Conservation (phyloP, 1,140 invertebrate species). For the Drosophila triauraria region DNA sequence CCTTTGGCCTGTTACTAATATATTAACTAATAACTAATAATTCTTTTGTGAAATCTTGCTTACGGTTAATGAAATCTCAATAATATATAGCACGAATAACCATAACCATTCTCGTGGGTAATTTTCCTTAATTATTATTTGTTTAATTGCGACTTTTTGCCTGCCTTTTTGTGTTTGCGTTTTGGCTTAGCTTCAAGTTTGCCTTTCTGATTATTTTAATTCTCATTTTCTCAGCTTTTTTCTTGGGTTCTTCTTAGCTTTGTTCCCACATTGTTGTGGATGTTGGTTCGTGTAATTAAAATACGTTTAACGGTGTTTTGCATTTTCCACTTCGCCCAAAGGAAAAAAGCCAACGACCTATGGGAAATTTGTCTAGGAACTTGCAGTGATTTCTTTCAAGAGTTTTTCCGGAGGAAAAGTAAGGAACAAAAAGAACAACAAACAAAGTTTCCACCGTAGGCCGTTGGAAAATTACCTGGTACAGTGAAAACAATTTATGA, state of each 20-base stretch:
- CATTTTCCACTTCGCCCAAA: conserved; percentile 43
- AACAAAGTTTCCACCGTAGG: conserved; percentile 1
- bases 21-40: no score
- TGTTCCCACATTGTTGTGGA: conserved; percentile 28
- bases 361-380: conserved; percentile 34
- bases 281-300: conserved; percentile 55
- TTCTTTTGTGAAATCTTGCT: neutral
- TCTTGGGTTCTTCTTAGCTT: conserved; percentile 13
- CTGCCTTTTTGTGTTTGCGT: conserved; percentile 25
- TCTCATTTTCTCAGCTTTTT: conserved; percentile 19
- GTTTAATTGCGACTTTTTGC: conserved; percentile 29
- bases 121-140: conserved; percentile 49
- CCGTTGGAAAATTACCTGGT: conserved; percentile 14
- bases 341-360: conserved; percentile 59
- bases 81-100: conserved; percentile 5
- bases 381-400: conserved; percentile 21
- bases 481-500: conserved; percentile 43
- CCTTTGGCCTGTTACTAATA: no score
- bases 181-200: conserved; percentile 43
- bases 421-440: conserved; percentile 11
- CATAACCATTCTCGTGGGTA: conserved; percentile 1
- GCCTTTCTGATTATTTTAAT: conserved; percentile 39
- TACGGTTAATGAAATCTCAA: conserved; percentile 14
- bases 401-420: conserved; percentile 13
- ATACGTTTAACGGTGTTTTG: conserved; percentile 67